Base-by-base conservation (phyloP, 2,888 invertebrate genomes). In the Ichneumoninae sp. region DNA sequence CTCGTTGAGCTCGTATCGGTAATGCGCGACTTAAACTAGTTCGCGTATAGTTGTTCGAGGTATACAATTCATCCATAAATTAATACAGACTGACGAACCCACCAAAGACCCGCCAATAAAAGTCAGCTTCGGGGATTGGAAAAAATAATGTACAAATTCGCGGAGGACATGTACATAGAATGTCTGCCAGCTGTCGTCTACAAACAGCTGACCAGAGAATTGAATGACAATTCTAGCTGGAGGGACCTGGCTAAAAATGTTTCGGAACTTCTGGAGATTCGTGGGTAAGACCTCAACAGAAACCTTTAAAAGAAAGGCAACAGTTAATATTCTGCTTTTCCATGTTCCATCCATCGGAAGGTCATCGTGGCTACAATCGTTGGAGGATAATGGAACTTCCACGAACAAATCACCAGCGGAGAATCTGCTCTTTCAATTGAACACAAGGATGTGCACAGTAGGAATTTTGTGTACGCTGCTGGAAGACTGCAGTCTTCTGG, bases 381-480 rank as follows among this genome's bases (percentile, higher is more conserved):
- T 92, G 81, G 87, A 89, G 76, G 62, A 69, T 26, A 81, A 70
- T 30, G 62, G 13, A 70, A 72, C 40, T 54, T 30, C 74, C 19
- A 74, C 77, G 10, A 77, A 60, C 26, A 83, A 82, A 74, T 74
- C 88, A 3, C 89, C 91, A 4, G 89, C 89, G 0, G 89, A 89
- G 44, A 90, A 87, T 66, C 70, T 93, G 6, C 79, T 93, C 1
- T 77, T 84, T 6, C 91, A 92, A 80, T 83, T 93, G 33, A 88
- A 82, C 74, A 88, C 86, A 33, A 89, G 89, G 86, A 88, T 90
- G 87, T 93, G 92, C 62, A 91, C 89, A 0, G 88, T 93, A 13
- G 90, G 86, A 81, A 85, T 88, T 71, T 86, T 93, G 4, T 85
- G 88, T 70, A 80, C 82, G 19, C 68, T 92, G 16, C 83, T 93